Base-by-base conservation (phyloP, 2,888 invertebrate genomes). In the Andrena minutula region DNA sequence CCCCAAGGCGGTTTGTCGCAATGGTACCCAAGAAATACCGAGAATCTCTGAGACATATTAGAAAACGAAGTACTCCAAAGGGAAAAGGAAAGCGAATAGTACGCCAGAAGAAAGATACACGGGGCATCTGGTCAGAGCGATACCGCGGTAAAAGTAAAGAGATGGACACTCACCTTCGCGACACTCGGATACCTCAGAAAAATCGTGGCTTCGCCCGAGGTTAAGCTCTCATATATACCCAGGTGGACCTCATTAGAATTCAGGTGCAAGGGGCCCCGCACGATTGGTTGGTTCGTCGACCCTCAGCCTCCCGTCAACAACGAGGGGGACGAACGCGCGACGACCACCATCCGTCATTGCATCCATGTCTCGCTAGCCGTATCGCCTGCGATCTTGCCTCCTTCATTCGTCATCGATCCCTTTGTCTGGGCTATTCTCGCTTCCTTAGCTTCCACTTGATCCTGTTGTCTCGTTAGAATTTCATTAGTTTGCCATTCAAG, bases 211-310 rank as follows among this genome's bases (percentile, higher is more conserved):
- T 88, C 84, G 77, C 78, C 85, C 78, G 84, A 85, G 86, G 82
- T 89, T 90, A 86, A 90, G 90, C 89, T 89, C 89, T 89, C 90
- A 92, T 93, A 93, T 93, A 93, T 93, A 93, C 89, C 89, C 89
- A 87, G 88, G 87, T 90, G 92, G 90, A 84, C 91, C 92, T 93
- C 93, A 92, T 93, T 92, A 92, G 89, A 92, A 93, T 93, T 93
- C 93, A 92, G 91, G 91, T 92, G 90, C 90, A 92, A 90, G 89
- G 89, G 90, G 87, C 68, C 85, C 83, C 84, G 84, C 88, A 91
- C 90, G 91, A 93, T 93, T 93, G 93, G 93, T 85, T 92, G 89
- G 93, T 93, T 93, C 93, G 91, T 90, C 92, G 93, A 93, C 92
- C 93, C 88, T 89, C 86, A 86, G 87, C 79, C 89, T 89, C 90